Percentiles rank a stretch among this genome's conserved stretches.
These are phyloP conservation scores for Ericerus pela DNA, from an alignment of 1,140 invertebrate species.

Conservation along the genomic window DNA sequence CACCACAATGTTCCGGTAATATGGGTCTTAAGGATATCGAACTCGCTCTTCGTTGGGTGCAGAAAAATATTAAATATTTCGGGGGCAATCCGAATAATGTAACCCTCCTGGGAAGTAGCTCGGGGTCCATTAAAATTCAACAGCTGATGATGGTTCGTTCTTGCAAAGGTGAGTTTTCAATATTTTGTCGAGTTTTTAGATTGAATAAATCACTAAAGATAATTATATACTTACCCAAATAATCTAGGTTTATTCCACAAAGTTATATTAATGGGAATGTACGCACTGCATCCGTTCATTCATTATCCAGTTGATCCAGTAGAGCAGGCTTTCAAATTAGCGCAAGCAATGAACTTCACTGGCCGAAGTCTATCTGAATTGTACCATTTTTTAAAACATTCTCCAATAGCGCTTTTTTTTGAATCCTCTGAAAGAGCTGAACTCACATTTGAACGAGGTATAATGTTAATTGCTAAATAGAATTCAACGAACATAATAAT, in stretches of 20 bases:
- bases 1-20: slow-evolving; percentile 37
- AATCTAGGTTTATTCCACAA: background rate
- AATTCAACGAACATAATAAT: too few relatives aligned
- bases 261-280: background rate
- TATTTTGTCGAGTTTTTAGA: too few relatives aligned
- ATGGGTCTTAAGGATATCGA: slow-evolving; percentile 81
- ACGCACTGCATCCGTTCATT: background rate
- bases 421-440: too few relatives aligned
- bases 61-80: slow-evolving; percentile 66
- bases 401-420: too few relatives aligned
- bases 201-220: too few relatives aligned
- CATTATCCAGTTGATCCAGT: background rate
- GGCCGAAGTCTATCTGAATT: too few relatives aligned
- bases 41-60: slow-evolving; percentile 71
- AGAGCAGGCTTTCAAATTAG: background rate
- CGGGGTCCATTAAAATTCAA: slow-evolving; percentile 80
- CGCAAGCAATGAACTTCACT: background rate
- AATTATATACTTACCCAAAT: too few relatives aligned
- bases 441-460: too few relatives aligned
- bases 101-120: slow-evolving; percentile 84
- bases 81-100: slow-evolving; percentile 69
- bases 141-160: slow-evolving; percentile 72
- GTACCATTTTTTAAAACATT: too few relatives aligned
- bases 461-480: too few relatives aligned
- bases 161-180: slow-evolving; percentile 49